Base-by-base conservation (phyloP, 2,888 invertebrate species). In the Augiades crinisus region DNA sequence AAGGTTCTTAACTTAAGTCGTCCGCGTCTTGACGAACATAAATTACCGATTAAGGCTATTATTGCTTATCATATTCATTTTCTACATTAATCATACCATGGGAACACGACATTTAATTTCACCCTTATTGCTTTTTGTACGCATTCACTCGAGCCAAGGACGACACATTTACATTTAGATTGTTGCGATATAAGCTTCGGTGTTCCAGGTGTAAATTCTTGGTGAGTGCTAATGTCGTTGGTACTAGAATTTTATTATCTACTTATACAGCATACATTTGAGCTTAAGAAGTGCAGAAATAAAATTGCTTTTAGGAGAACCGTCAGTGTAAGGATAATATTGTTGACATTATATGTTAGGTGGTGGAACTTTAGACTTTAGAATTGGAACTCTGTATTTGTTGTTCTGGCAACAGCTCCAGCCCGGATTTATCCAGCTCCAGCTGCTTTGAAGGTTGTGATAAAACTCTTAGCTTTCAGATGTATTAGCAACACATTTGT, bases 81-180 rank as follows among this genome's bases (percentile, higher is more conserved):
- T 55, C 36, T 44, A 54, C 65, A 65, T 68, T 69, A 67, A 67
- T 75, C 65, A 62, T 68, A 59, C 54, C 60, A 61, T 55, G 55
- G 55, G 62, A 22, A 40, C 47, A 54, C 61, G 65, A 61, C 62
- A 62, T 68, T 65, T 66, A 58, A 65, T 67, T 65, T 66, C 55
- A 57, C 55, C 57, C 53, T 62, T 63, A 59, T 62, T 59, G 59
- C 61, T 62, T 65, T 51, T 51, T 51, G 51, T 45, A 22, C 17
- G 38, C 51, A 41, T 37, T 38, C 16, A 36, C 38, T 51, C 51
- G 51, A 17, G 61, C 61, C 61, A 56, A 53, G 54, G 53, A 55
- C 40, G 43, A 52, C 55, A 45, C 56, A 62, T 63, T 62, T 59
- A 57, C 62, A 63, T 60, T 59, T 61, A 64, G 58, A 62, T 63